A percentile compares a stretch with the other conserved stretches of the same genome.
Conservation (phyloP, 2,113 vertebrate species). For the Leiothrix lutea region DNA sequence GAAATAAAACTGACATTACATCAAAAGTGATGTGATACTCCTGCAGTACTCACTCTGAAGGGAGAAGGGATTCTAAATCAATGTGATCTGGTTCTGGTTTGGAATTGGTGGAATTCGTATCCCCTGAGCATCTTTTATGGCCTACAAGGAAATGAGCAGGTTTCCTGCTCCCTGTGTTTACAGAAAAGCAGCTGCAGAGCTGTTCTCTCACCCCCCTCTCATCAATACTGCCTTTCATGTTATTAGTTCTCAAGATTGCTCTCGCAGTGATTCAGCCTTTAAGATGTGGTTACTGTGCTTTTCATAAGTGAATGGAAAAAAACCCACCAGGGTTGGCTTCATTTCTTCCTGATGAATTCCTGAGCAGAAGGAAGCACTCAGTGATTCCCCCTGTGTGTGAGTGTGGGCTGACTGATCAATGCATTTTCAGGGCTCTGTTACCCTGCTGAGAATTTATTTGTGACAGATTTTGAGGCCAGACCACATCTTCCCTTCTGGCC, state of each 20-base stretch:
- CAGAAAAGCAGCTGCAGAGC: neutral
- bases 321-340: neutral
- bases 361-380: conserved; percentile 16
- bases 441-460: neutral
- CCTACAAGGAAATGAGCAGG: neutral
- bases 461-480: neutral
- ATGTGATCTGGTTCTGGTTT: neutral
- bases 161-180: neutral
- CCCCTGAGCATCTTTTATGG: neutral
- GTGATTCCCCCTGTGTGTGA: neutral
- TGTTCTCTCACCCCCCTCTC: neutral
- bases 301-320: neutral
- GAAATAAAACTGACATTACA: neutral
- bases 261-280: neutral
- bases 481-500: neutral
- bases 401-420: conserved; percentile 4
- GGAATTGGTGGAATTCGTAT: neutral
- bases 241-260: neutral
- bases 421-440: neutral
- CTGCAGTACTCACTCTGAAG: neutral
- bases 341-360: neutral
- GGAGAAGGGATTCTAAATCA: neutral
- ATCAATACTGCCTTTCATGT: neutral
- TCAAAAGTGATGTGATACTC: neutral
- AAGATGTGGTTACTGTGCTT: conserved; percentile 11